Conservation (phyloP, 2,888 invertebrate species). For the Drosophila picticornis region DNA sequence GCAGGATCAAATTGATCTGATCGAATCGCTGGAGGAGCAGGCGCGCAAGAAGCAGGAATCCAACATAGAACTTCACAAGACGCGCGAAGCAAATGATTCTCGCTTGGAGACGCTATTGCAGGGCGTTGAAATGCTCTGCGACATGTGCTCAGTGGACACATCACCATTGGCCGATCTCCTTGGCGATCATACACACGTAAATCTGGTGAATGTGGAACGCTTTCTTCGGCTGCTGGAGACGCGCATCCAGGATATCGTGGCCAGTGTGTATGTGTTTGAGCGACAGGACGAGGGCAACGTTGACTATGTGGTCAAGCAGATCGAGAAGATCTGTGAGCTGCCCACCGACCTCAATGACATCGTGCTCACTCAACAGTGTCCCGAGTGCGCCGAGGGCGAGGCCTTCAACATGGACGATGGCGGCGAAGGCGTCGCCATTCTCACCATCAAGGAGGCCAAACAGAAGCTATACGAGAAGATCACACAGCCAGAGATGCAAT, state of each 20-base stretch:
- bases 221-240: slow-evolving; percentile 86
- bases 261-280: slow-evolving; percentile 85
- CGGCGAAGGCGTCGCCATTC: slow-evolving; percentile 76
- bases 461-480: slow-evolving; percentile 83
- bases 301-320: slow-evolving; percentile 80
- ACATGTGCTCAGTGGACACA: slow-evolving; percentile 86
- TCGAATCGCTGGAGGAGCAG: slow-evolving; percentile 66
- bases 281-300: slow-evolving; percentile 65
- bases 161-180: slow-evolving; percentile 86
- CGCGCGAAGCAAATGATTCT: slow-evolving; percentile 64
- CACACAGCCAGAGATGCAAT: slow-evolving; percentile 84
- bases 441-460: slow-evolving; percentile 70
- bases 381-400: slow-evolving; percentile 85
- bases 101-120: slow-evolving; percentile 72
- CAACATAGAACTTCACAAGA: slow-evolving; percentile 58
- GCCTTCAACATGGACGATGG: slow-evolving; percentile 84
- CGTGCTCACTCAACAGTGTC: slow-evolving; percentile 84
- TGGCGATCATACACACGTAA: slow-evolving; percentile 87
- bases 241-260: slow-evolving; percentile 86
- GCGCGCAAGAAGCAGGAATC: slow-evolving; percentile 67
- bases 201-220: slow-evolving; percentile 87
- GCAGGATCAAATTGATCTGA: slow-evolving; percentile 73
- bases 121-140: slow-evolving; percentile 81
- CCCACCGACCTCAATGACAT: slow-evolving; percentile 86
- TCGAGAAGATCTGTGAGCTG: slow-evolving; percentile 78